Conservation (phyloP, 37 sponge, comb jelly and placozoan genomes). For the Geodia barretti region DNA sequence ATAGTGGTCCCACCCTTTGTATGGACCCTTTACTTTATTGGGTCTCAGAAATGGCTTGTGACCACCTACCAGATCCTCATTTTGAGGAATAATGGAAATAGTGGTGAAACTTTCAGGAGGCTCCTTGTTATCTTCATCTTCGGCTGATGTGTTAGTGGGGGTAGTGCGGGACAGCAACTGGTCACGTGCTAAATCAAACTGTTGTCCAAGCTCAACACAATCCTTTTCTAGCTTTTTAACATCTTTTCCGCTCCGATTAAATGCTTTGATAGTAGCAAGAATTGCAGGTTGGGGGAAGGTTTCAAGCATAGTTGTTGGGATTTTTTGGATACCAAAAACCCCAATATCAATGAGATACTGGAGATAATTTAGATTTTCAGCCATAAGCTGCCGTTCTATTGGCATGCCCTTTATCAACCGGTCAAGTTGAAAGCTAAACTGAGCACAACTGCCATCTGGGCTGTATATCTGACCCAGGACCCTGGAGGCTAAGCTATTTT, state of each 20-base stretch:
- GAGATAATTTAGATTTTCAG: conserved; percentile 25
- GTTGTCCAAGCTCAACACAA: conserved; percentile 7
- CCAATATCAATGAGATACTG: conserved; percentile 31
- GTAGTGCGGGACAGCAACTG: no score
- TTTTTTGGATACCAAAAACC: conserved; percentile 1
- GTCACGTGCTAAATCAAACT: no score
- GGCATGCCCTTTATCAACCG: conserved; percentile 38
- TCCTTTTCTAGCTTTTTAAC: background rate
- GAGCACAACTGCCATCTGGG: conserved; percentile 5
- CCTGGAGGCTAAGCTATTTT: conserved; percentile 6
- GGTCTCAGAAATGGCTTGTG: conserved; percentile 47
- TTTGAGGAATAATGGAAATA: conserved; percentile 32
- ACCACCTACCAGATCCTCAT: conserved; percentile 19
- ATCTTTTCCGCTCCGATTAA: background rate
- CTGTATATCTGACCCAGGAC: conserved; percentile 27
- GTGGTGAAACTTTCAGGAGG: conserved; percentile 37
- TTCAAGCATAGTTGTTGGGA: conserved; percentile 9
- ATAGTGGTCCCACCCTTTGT: conserved; percentile 74
- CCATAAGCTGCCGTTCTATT: no score
- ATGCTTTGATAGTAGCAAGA: background rate
- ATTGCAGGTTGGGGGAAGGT: conserved; percentile 16
- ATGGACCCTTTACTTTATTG: conserved; percentile 52
- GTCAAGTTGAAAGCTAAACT: conserved; percentile 15
- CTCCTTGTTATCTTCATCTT: background rate
- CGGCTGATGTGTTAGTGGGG: background rate